Evolutionary conservation across 2,888 invertebrate genomes (phyloP), one percentile per base, ranked within the genome.

Genomic region (Idaea straminata): DNA sequence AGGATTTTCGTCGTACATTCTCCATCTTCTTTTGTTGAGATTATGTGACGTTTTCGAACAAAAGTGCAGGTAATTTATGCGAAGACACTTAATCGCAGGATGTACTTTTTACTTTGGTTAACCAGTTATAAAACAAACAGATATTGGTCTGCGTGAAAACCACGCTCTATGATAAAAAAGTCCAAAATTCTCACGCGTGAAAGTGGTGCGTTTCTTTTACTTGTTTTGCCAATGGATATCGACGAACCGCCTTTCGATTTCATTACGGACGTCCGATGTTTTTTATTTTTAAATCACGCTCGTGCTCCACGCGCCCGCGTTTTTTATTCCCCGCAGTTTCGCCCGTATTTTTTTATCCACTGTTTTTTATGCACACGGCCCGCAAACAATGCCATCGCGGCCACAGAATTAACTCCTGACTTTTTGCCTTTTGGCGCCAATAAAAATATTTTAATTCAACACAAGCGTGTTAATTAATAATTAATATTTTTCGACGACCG

Each of bases 171-270:
- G 81, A 84, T 83, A 86, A 89, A 91, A 91, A 88, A 84, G 83
- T 84, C 47, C 87, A 84, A 89, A 90, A 91, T 87, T 87, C 91
- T 89, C 90, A 88, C 91, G 89, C 91, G 92, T 85, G 92, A 92
- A 92, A 92, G 92, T 92, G 91, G 77, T 77, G 77, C 70, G 61
- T 72, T 88, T 88, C 90, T 91, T 92, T 92, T 91, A 89, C 88
- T 80, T 47, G 47, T 91, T 92, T 92, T 92, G 87, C 89, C 89
- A 87, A 83, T 86, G 86, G 91, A 86, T 86, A 92, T 92, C 92
- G 92, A 92, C 91, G 90, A 90, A 91, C 91, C 90, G 85, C 92
- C 92, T 92, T 92, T 92, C 92, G 92, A 92, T 92, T 92, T 92
- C 92, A 92, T 92, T 92, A 92, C 91, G 91, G 87, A 90, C 91